phyloP scores from a whole-genome alignment of 2,888 invertebrate species.

The Kryphioiulus occultus region DNA sequence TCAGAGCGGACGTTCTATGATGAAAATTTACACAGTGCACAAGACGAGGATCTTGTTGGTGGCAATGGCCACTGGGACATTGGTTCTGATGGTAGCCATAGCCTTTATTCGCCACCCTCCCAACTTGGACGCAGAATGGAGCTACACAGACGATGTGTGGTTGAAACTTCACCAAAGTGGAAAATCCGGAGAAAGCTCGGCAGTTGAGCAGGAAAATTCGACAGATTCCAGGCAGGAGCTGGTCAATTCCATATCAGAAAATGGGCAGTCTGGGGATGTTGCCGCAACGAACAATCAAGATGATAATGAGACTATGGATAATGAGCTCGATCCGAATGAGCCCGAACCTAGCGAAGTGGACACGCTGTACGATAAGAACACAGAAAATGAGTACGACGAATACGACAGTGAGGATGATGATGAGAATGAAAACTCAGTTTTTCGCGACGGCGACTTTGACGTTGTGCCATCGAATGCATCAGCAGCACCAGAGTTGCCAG shows the following conservation, averaged over 20 bases:
- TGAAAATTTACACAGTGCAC: slow-evolving; percentile 38
- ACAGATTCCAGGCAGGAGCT: neutral
- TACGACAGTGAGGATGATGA: slow-evolving; percentile 16
- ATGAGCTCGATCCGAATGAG: neutral
- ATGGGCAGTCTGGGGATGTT: neutral
- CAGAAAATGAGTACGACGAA: neutral
- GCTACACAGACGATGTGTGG: neutral
- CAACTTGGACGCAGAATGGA: neutral
- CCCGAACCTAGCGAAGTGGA: neutral
- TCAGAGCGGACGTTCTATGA: neutral
- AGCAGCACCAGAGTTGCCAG: neutral
- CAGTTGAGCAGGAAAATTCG: neutral
- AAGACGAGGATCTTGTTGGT: slow-evolving; percentile 33
- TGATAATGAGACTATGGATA: neutral
- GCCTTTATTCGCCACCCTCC: slow-evolving; percentile 1
- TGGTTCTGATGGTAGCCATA: slow-evolving; percentile 18
- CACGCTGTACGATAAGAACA: neutral
- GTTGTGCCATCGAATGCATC: neutral
- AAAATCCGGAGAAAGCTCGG: neutral
- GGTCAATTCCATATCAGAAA: neutral
- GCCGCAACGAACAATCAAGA: neutral
- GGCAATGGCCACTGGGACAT: neutral
- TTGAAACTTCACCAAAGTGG: neutral
- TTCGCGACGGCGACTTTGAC: slow-evolving; percentile 37
- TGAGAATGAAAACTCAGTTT: neutral